Evolutionary conservation across 2,888 invertebrate species (phyloP).

Genomic region (Hesperia comma): DNA sequence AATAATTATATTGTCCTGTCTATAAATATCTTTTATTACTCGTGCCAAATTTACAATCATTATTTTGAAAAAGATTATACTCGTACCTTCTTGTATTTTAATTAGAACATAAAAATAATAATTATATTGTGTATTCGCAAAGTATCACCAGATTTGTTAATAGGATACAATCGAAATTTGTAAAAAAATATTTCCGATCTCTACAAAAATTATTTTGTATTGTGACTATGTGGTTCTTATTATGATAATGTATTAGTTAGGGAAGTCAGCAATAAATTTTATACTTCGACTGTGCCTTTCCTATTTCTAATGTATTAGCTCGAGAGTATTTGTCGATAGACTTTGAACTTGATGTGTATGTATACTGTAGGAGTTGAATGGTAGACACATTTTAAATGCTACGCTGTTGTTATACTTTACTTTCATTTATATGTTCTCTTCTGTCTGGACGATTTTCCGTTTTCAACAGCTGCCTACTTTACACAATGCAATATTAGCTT

Average conservation of each 20-base stretch:
- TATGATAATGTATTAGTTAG: conserved; percentile 71
- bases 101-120: conserved; percentile 33
- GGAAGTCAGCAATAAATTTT: conserved; percentile 83
- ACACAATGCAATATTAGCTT: not conserved
- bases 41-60: conserved; percentile 71
- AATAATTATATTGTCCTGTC: conserved; percentile 37
- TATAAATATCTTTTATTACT: conserved; percentile 49
- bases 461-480: not conserved
- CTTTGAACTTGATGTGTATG: conserved; percentile 74
- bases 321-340: conserved; percentile 73
- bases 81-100: conserved; percentile 32
- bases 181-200: conserved; percentile 36
- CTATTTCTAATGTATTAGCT: conserved; percentile 82
- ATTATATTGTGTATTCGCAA: conserved; percentile 30
- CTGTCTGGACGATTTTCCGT: not conserved
- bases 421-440: not conserved
- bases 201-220: conserved; percentile 38
- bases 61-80: conserved; percentile 37
- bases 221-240: conserved; percentile 53
- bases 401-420: conserved; percentile 37
- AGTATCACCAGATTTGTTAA: conserved; percentile 25
- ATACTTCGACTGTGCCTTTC: conserved; percentile 84
- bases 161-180: conserved; percentile 35
- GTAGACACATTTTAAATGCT: conserved; percentile 62
- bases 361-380: conserved; percentile 70